phyloP scores from a whole-genome alignment of 2,113 vertebrate species.

The Cyprinodon tularosa region DNA sequence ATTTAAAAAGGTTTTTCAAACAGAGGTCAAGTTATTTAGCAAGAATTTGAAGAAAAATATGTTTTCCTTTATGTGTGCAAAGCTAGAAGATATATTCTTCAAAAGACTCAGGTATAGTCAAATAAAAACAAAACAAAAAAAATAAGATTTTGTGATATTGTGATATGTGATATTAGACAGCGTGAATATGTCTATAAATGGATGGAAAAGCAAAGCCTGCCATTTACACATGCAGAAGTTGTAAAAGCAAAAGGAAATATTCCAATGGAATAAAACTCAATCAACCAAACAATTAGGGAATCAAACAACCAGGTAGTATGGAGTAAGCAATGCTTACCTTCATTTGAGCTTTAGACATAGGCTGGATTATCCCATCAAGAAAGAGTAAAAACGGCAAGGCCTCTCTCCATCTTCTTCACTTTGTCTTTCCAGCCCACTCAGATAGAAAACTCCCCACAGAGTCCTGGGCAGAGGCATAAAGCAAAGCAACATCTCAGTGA shows the following conservation, averaged over 20 bases:
- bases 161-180: slow-evolving; percentile 20
- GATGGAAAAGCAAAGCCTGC: slow-evolving; percentile 25
- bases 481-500: slow-evolving; percentile 51
- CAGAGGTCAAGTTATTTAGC: too few relatives aligned
- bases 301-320: background rate
- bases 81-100: background rate
- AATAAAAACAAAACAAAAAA: too few relatives aligned
- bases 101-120: background rate
- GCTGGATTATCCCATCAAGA: slow-evolving; percentile 45
- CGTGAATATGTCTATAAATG: slow-evolving; percentile 28
- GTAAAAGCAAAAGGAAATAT: background rate
- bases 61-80: background rate
- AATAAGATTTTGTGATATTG: too few relatives aligned
- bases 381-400: slow-evolving; percentile 31
- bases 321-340: background rate
- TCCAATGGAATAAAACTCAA: background rate
- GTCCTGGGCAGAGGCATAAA: slow-evolving; percentile 19
- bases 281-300: background rate
- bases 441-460: slow-evolving; percentile 46
- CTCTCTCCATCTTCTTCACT: slow-evolving; percentile 5
- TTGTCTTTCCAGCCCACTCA: slow-evolving; percentile 37
- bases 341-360: slow-evolving; percentile 4
- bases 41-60: background rate
- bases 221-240: background rate
- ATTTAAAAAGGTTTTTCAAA: background rate